phyloP scores from a whole-genome alignment of 2,888 invertebrate species.

The Xestia sexstrigata region DNA sequence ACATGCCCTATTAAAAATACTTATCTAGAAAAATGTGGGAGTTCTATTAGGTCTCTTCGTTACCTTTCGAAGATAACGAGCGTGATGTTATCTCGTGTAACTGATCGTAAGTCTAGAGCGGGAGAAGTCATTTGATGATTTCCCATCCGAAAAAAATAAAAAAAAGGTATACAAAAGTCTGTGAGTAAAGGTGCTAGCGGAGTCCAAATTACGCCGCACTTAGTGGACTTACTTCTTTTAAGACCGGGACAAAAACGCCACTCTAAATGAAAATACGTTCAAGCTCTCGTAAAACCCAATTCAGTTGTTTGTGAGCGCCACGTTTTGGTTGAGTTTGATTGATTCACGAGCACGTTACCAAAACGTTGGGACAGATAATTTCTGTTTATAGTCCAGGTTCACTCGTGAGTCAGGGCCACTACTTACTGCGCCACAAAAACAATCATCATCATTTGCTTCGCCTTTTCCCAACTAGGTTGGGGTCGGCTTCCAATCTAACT shows the following conservation, averaged over 20 bases:
- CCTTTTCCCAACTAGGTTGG: no score
- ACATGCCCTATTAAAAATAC: not conserved
- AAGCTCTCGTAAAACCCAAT: constrained; percentile 56
- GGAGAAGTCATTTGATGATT: no score
- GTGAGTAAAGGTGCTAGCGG: not conserved
- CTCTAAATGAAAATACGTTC: constrained; percentile 13
- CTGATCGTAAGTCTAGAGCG: no score
- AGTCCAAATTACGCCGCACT: not conserved
- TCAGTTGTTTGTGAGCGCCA: constrained; percentile 63
- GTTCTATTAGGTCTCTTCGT: not conserved
- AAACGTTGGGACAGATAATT: constrained; percentile 12
- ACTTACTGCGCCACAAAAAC: no score
- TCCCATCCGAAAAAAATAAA: no score
- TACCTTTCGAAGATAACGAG: not conserved
- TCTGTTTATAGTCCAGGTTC: constrained; percentile 24
- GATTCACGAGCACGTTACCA: constrained; percentile 58
- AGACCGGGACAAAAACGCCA: not conserved
- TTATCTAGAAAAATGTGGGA: not conserved
- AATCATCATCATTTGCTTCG: no score
- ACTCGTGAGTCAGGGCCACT: no score
- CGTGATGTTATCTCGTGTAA: not conserved
- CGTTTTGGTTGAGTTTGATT: constrained; percentile 68
- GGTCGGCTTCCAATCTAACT: no score
- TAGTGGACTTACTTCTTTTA: not conserved
- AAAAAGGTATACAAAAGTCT: not conserved